Conservation (phyloP, 2,888 invertebrate species). For the Troides aeacus region DNA sequence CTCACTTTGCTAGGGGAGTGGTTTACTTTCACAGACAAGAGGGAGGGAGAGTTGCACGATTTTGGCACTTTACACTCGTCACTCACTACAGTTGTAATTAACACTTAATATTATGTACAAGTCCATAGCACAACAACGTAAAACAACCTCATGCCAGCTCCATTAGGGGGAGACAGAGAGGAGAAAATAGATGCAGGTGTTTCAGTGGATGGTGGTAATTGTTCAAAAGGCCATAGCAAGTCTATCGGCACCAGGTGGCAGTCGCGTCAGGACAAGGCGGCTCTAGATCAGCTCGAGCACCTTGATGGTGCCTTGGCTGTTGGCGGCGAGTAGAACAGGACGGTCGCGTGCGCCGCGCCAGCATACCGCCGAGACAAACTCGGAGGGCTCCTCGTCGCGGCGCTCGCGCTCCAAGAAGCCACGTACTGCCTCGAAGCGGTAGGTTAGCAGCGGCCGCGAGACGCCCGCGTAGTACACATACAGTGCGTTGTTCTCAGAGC, state of each 20-base stretch:
- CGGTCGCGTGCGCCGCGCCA: slow-evolving; percentile 88
- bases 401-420: slow-evolving; percentile 89
- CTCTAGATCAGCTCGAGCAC: slow-evolving; percentile 87
- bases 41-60: neutral
- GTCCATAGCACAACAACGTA: neutral
- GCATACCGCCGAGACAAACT: slow-evolving; percentile 97
- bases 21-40: neutral
- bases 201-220: too few species aligned
- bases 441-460: slow-evolving; percentile 90
- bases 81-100: neutral
- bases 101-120: slow-evolving; percentile 1
- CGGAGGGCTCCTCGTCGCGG: slow-evolving; percentile 91
- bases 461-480: slow-evolving; percentile 95
- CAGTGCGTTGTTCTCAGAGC: slow-evolving; percentile 95
- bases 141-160: too few species aligned
- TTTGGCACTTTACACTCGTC: too few species aligned
- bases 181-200: too few species aligned
- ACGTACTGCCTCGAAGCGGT: slow-evolving; percentile 91
- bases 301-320: slow-evolving; percentile 96
- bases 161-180: too few species aligned
- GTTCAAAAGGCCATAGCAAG: too few species aligned
- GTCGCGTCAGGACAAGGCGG: neutral
- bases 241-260: too few species aligned
- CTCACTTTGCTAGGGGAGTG: neutral
- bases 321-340: slow-evolving; percentile 93